These are phyloP conservation scores for Drosophila mulleri DNA, from an alignment of 2,888 invertebrate genomes.

Conservation along the genomic window DNA sequence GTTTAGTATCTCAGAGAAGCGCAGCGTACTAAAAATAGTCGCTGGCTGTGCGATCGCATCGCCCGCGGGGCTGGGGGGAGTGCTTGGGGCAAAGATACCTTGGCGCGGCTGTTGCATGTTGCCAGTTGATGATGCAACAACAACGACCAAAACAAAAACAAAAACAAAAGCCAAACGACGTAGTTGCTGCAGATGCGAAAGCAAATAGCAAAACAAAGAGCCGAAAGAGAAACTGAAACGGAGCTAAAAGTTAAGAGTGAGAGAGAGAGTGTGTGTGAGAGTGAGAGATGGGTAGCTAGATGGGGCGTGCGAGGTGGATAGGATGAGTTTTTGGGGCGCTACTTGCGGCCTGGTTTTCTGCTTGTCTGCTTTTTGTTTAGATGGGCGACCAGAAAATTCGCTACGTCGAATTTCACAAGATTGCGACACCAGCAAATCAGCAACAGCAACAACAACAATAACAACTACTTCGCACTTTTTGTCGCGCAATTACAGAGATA, in stretches of 20 bases:
- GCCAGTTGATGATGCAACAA: slow-evolving; percentile 69
- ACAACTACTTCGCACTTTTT: slow-evolving; percentile 63
- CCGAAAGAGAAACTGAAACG: slow-evolving; percentile 23
- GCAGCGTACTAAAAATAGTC: slow-evolving; percentile 69
- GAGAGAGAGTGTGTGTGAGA: neutral
- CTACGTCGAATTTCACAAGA: slow-evolving; percentile 73
- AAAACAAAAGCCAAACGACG: slow-evolving; percentile 50
- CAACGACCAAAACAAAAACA: slow-evolving; percentile 40
- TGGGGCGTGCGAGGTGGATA: neutral
- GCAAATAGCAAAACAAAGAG: slow-evolving; percentile 65
- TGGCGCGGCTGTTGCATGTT: slow-evolving; percentile 56
- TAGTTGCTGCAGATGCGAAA: slow-evolving; percentile 63
- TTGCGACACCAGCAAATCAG: slow-evolving; percentile 50
- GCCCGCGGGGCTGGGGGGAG: neutral
- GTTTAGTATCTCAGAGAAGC: slow-evolving; percentile 49
- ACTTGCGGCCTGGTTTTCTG: slow-evolving; percentile 45
- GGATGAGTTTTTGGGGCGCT: slow-evolving; percentile 29
- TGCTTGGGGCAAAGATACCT: slow-evolving; percentile 39
- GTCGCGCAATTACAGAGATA: slow-evolving; percentile 65
- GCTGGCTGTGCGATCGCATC: slow-evolving; percentile 42
- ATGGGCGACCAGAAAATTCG: slow-evolving; percentile 67
- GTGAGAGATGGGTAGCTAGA: neutral
- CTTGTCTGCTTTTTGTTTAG: slow-evolving; percentile 50
- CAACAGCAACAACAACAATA: slow-evolving; percentile 12
- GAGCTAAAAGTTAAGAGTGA: slow-evolving; percentile 2